Evolutionary conservation across 2,888 invertebrate genomes (phyloP).

Genomic region (Cryptocephalus primarius): DNA sequence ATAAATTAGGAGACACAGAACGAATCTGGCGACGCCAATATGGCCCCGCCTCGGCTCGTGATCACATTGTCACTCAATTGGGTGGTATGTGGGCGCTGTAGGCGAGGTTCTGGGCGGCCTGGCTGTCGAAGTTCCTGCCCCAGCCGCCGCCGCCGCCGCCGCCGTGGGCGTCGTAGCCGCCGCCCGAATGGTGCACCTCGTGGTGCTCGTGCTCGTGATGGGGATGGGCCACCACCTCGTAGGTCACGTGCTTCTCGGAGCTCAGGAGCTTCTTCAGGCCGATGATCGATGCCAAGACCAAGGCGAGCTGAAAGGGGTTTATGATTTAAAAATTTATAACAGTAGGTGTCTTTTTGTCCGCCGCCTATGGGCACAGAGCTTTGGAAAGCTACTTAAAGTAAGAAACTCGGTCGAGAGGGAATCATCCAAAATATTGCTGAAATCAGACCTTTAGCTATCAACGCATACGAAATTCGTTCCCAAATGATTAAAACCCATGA

Average conservation of each 20-base stretch:
- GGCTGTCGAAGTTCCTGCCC: constrained; percentile 42
- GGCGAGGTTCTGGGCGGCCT: constrained; percentile 48
- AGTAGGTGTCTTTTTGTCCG: no score
- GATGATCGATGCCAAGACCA: constrained; percentile 68
- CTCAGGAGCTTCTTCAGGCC: constrained; percentile 74
- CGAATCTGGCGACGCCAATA: constrained; percentile 26
- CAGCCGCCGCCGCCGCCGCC: constrained; percentile 40
- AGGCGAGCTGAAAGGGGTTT: constrained; percentile 45
- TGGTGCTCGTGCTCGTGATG: constrained; percentile 47
- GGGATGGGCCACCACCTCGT: constrained; percentile 64
- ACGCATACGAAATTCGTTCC: no score
- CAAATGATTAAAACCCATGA: no score
- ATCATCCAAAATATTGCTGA: no score
- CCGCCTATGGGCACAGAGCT: no score
- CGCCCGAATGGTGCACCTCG: constrained; percentile 36
- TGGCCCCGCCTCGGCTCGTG: constrained; percentile 19
- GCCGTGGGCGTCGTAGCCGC: constrained; percentile 23
- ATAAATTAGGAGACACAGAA: constrained; percentile 20
- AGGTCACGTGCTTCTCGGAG: constrained; percentile 62
- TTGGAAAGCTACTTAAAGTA: background rate
- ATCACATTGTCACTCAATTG: constrained; percentile 16
- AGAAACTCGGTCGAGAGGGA: background rate
- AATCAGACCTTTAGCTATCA: no score
- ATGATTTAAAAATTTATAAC: background rate
- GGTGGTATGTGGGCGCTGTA: constrained; percentile 48